Base-by-base conservation (phyloP, 2,113 vertebrate genomes). In the Prinia subflava region DNA sequence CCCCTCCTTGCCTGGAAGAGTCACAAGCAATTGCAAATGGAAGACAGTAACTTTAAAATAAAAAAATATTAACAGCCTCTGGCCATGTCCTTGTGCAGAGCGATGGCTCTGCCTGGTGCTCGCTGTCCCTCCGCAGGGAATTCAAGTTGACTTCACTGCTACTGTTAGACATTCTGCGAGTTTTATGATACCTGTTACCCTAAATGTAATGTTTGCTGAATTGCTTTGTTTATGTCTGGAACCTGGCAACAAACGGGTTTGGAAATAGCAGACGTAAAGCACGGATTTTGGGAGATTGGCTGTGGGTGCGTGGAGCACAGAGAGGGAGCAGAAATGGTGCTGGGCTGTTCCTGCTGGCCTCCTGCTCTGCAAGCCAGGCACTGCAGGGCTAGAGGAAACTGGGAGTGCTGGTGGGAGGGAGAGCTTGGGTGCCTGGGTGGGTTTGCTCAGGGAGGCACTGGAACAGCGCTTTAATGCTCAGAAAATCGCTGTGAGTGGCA, bases 181-280 rank as follows among this genome's bases (percentile, higher is more conserved):
- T 88, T 92, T 87, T 86, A 92, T 92, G 87, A 68, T 85, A 78
- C 64, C 85, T 55, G 69, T 94, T 94, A 92, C 14, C 71, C 85
- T 95, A 88, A 70, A 67, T 47, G 84, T 84, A 90, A 91, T 82
- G 85, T 70, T 91, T 83, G 87, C 13, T 13, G 67, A 89, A 83
- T 88, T 84, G 85, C 87, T 92, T 63, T 82, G 94, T 82, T 94
- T 89, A 76, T 2, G 42, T 65, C 50, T 59, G 75, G 79, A 93
- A 86, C 85, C 79, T 88, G 90, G 92, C 85, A 86, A 90, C 88
- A 94, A 94, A 92, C 75, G 88, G 56, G 11, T 85, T 88, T 93
- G 79, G 83, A 77, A 95, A 83, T 75, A 63, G 88, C 82, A 89
- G 68, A 12, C 5, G 27, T 90, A 69, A 90, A 83, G 4, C 79